Evolutionary conservation across 2,888 invertebrate species (phyloP).

Genomic region (Leucoptera coffeella): DNA sequence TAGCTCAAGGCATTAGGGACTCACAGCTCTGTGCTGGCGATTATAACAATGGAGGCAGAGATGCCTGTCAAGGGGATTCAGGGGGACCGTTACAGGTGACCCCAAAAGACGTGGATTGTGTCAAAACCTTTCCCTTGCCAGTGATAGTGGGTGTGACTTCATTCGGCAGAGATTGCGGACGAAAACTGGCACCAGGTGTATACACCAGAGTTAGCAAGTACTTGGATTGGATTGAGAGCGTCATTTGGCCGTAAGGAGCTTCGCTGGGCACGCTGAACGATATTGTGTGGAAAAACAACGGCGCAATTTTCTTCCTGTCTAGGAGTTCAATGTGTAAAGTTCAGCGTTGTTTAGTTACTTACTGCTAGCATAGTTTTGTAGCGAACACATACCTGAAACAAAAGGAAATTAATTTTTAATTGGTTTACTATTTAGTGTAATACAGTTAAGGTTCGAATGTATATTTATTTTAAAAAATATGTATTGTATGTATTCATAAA

Average conservation of each 20-base stretch:
- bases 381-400: too few relatives aligned
- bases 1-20: constrained; percentile 22
- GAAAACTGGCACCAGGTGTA: constrained; percentile 43
- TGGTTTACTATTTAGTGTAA: too few relatives aligned
- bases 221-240: constrained; percentile 41
- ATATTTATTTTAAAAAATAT: too few relatives aligned
- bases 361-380: too few relatives aligned
- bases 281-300: too few relatives aligned
- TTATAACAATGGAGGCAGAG: constrained; percentile 31
- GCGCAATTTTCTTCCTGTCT: too few relatives aligned
- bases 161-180: constrained; percentile 47
- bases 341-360: too few relatives aligned
- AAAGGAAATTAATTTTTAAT: too few relatives aligned
- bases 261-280: too few relatives aligned
- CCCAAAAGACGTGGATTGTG: constrained; percentile 27
- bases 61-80: constrained; percentile 45
- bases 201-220: constrained; percentile 40
- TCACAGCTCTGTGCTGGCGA: constrained; percentile 42
- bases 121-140: constrained; percentile 28
- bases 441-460: too few relatives aligned
- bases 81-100: constrained; percentile 39
- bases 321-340: too few relatives aligned
- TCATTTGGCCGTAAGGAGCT: constrained; percentile 41
- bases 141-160: constrained; percentile 44
- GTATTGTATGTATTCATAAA: too few relatives aligned